These are phyloP conservation scores for Graphium colonna DNA, from an alignment of 2,888 invertebrate genomes.

Conservation along the genomic window DNA sequence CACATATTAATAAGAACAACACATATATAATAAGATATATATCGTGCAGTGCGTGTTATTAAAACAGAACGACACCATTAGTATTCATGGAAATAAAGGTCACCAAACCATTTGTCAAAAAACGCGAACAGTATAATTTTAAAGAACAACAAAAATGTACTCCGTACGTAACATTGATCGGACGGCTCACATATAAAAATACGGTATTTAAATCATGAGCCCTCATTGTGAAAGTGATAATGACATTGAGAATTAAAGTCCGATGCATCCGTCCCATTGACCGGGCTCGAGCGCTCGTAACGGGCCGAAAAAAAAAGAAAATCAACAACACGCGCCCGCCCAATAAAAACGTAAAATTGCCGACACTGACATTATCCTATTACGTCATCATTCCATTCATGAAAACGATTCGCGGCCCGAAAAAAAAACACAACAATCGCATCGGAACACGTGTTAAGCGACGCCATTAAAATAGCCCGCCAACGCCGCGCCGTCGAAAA, in stretches of 20 bases:
- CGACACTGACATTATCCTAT: slow-evolving; percentile 77
- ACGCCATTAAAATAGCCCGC: slow-evolving; percentile 50
- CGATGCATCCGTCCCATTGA: slow-evolving; percentile 74
- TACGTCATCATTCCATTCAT: slow-evolving; percentile 79
- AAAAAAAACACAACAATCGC: slow-evolving; percentile 64
- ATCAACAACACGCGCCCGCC: slow-evolving; percentile 57
- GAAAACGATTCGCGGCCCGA: slow-evolving; percentile 60
- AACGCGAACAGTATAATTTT: no score
- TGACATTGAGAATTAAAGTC: slow-evolving; percentile 78
- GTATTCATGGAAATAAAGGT: no score
- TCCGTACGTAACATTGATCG: no score
- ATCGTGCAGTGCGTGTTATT: no score
- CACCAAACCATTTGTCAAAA: no score
- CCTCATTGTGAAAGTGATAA: slow-evolving; percentile 77
- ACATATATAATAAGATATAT: no score
- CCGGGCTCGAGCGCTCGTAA: slow-evolving; percentile 55
- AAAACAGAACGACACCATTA: no score
- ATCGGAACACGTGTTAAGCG: slow-evolving; percentile 73
- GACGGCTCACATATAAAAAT: slow-evolving; percentile 26
- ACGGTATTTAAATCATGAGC: slow-evolving; percentile 41
- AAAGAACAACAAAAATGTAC: no score
- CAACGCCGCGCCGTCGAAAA: slow-evolving; percentile 59
- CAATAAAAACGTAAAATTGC: slow-evolving; percentile 78
- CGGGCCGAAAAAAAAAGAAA: slow-evolving; percentile 53
- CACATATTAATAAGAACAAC: no score